phyloP scores from a whole-genome alignment of 2,888 invertebrate species.

The Cheilosia vulpina region DNA sequence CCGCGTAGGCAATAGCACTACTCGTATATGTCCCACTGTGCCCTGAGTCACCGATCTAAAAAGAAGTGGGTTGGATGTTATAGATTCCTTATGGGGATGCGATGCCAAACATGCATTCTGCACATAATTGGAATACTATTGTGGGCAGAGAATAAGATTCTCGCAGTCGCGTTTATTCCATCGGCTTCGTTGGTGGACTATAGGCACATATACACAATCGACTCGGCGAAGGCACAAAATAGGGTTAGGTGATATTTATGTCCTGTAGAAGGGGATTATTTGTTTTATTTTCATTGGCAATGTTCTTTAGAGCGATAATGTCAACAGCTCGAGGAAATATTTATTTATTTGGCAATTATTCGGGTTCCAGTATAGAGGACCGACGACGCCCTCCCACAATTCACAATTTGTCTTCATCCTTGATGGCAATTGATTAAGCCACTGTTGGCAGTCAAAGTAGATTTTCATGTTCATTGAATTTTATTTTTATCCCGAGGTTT shows the following conservation, averaged over 20 bases:
- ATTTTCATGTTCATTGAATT: conserved; percentile 34
- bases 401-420: neutral
- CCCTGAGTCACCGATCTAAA: neutral
- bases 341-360: conserved; percentile 38
- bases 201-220: no score
- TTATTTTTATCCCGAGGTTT: neutral
- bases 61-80: conserved; percentile 6
- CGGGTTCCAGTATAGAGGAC: neutral
- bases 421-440: conserved; percentile 23
- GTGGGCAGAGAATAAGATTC: conserved; percentile 17
- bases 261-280: conserved; percentile 12
- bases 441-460: conserved; percentile 30
- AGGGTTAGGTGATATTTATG: conserved; percentile 17
- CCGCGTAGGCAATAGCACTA: conserved; percentile 15
- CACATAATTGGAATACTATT: conserved; percentile 44
- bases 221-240: no score
- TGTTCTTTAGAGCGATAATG: conserved; percentile 39
- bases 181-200: conserved; percentile 2
- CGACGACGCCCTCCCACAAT: neutral
- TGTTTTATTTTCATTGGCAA: conserved; percentile 32
- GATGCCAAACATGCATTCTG: conserved; percentile 43
- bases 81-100: conserved; percentile 21
- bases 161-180: neutral
- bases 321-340: conserved; percentile 26
- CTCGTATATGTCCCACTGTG: neutral